phyloP scores from a whole-genome alignment of 2,797 vertebrate species.

The Smutsia temminckii region DNA sequence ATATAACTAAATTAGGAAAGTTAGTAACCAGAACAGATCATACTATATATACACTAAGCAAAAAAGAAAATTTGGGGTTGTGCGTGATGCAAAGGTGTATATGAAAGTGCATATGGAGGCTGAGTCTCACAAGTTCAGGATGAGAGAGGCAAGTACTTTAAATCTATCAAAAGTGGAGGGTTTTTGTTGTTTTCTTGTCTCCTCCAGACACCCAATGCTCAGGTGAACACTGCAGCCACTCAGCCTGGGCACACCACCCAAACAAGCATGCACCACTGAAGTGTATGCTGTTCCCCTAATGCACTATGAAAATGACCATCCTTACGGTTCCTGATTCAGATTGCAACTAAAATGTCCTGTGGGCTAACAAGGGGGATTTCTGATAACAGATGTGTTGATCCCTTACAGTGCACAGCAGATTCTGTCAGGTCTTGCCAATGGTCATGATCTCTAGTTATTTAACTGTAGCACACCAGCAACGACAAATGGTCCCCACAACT shows the following conservation, averaged over 20 bases:
- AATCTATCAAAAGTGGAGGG: background rate
- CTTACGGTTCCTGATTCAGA: background rate
- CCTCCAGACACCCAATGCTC: background rate
- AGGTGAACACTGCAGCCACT: background rate
- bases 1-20: background rate
- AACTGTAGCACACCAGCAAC: background rate
- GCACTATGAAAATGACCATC: background rate
- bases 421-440: background rate
- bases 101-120: background rate
- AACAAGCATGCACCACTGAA: background rate
- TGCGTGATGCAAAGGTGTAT: background rate
- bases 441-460: too few species aligned
- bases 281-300: background rate
- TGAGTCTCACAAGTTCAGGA: background rate
- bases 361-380: background rate
- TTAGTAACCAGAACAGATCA: background rate
- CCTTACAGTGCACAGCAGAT: background rate
- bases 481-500: background rate
- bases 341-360: background rate
- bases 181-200: background rate
- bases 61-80: background rate
- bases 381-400: background rate
- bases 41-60: background rate
- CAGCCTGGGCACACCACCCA: background rate
- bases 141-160: background rate